Base-by-base conservation (phyloP, 1,140 invertebrate genomes). In the Hycleus phaleratus region DNA sequence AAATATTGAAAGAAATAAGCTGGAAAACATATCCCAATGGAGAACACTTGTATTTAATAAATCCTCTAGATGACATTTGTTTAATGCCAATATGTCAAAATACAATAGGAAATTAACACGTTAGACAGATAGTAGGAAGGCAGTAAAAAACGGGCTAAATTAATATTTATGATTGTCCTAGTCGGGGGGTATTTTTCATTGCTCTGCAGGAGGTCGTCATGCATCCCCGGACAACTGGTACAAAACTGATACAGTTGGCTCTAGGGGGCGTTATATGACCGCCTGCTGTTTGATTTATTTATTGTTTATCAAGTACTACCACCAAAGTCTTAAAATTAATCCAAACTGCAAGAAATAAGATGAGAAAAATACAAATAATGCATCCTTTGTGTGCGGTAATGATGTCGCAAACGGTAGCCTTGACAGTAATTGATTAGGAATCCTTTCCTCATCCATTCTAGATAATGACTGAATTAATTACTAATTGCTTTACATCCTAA, bases 211-310 rank as follows among this genome's bases (percentile, higher is more conserved):
- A 49, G 55, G 51, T 18, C 38, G 32, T 43, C 47, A 53, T 45
- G 32, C 42, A 44, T 46, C 46, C 45, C 7, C 26, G 32, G 50
- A 26, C 42, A 38, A 47, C 47, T 24, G 43, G 54, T 12, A 26
- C 10, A 12, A 18, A 10, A 10, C 40, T 42, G 40, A 42, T 32
- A 42, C 9, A 42, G 9, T 42, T 42, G 40, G 40, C 9, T 42
- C 9, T 39, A 5, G 18, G 54, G 58, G 55, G 60, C 63, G 63
- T 58, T 49, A 24, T 46, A 26, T 38, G 49, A 55, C 24, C 44
- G 48, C 65, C 65, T 40, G 58, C 59, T 58, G 65, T 44, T 62
- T 67, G 65, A 67, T 67, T 67, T 67, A 67, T 65, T 61, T 58
- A 59, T 67, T 67, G 61, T 67, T 67, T 67, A 67, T 67, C 56